Percentiles rank a stretch among this genome's conserved stretches.
These are phyloP conservation scores for Tor tambroides DNA, from an alignment of 2,113 vertebrate genomes.

Conservation along the genomic window DNA sequence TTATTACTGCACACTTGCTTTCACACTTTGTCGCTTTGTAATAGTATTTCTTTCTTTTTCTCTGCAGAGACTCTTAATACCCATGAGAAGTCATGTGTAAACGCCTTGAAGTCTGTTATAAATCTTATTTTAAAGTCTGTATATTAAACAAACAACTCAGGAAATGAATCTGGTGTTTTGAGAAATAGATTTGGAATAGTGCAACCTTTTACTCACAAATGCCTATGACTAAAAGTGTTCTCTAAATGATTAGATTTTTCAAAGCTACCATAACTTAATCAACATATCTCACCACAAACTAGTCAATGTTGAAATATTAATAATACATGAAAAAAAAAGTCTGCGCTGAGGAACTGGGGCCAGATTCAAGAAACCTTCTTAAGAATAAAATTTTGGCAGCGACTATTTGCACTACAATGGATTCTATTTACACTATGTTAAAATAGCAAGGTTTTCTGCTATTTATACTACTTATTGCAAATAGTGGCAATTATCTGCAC, in stretches of 20 bases:
- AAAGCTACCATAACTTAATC: not conserved
- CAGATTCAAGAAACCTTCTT: not conserved
- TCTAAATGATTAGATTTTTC: not conserved
- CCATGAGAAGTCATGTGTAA: constrained; percentile 35
- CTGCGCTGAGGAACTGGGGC: not conserved
- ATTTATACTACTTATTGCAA: too few relatives aligned
- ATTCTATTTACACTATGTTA: too few relatives aligned
- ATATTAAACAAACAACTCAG: too few relatives aligned
- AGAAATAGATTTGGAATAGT: too few relatives aligned
- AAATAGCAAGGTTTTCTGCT: too few relatives aligned
- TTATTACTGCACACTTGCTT: not conserved
- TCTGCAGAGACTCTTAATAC: not conserved
- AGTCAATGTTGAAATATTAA: not conserved
- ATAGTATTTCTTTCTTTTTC: constrained; percentile 28
- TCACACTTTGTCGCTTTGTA: constrained; percentile 14
- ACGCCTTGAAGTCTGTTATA: constrained; percentile 37
- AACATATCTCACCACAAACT: constrained; percentile 6
- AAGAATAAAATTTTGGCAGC: not conserved
- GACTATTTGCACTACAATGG: too few relatives aligned
- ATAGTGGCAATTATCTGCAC: too few relatives aligned
- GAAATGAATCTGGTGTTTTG: too few relatives aligned
- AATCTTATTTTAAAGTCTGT: not conserved
- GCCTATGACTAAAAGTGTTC: not conserved
- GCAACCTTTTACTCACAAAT: not conserved
- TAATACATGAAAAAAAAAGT: not conserved